Evolutionary conservation across 2,888 invertebrate species (phyloP).

Genomic region (Neoitamus cyanurus): DNA sequence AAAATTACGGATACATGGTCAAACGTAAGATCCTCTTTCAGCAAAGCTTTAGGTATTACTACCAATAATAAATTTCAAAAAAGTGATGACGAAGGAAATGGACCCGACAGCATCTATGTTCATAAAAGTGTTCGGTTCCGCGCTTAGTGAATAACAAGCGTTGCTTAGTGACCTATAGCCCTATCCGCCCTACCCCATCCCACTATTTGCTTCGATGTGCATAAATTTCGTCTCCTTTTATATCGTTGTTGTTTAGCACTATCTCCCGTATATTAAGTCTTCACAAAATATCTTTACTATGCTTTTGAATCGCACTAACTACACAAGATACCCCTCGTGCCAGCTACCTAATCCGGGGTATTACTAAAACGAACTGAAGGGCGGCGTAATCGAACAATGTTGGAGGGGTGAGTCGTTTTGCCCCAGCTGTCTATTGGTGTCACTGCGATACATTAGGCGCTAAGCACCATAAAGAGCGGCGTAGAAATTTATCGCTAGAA

Average conservation of each 20-base stretch:
- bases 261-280: not conserved
- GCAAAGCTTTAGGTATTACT: too few species aligned
- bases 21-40: too few species aligned
- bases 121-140: too few species aligned
- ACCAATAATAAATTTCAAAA: too few species aligned
- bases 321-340: not conserved
- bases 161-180: too few species aligned
- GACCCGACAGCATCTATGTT: too few species aligned
- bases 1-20: too few species aligned
- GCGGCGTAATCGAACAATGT: not conserved
- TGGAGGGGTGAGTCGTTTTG: not conserved
- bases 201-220: too few species aligned
- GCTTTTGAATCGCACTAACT: not conserved
- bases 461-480: not conserved
- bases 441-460: not conserved
- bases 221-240: too few species aligned
- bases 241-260: not conserved
- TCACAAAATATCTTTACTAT: not conserved
- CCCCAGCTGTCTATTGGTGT: not conserved
- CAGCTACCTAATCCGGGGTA: not conserved
- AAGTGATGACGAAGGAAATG: too few species aligned
- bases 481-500: constrained; percentile 13
- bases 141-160: too few species aligned
- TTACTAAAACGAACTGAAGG: not conserved
- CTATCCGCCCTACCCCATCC: too few species aligned